Evolutionary conservation across 2,797 vertebrate genomes (phyloP), one percentile per base, ranked within the genome.

Genomic region (Todus mexicanus): DNA sequence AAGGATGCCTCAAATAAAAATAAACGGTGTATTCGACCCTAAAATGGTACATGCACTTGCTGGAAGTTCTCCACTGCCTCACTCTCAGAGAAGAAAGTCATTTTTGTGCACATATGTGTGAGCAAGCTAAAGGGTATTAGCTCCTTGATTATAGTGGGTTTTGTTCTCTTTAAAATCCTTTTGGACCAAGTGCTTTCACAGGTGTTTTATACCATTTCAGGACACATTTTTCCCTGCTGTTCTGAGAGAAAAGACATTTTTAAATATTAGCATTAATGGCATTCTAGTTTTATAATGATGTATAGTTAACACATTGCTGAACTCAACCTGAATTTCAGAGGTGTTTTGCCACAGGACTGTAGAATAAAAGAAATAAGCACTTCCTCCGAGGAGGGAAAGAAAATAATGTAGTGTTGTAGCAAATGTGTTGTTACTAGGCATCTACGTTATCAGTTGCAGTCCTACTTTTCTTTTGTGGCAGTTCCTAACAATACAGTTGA

Each of bases 81-180:
- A 13, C 15, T 77, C 54, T 77, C 12, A 57, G 29, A 87, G 22
- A 64, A 50, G 20, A 82, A 69, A 2, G 0, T 29, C 5, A 19
- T n/a, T 78, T 86, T 73, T 45, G 25, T 72, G 53, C 37, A 56
- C 9, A 10, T 43, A 13, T 10, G 38, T 43, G 40, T 56, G 70
- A 25, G 23, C 57, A 87, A 72, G 10, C 15, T 31, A 56, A 63
- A 82, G 82, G 48, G 12, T 71, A 50, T 80, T 42, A 60, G 4
- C 10, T 89, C 20, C 42, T 72, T 77, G 45, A 31, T 48, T 72
- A 57, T 69, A 12, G 13, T 38, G 45, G 20, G 18, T 6, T 80
- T 85, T 84, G 21, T 84, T 90, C 33, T 29, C 87, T 68, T 92
- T 37, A 43, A 85, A 89, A 76, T 64, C 10, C 7, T 69, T 89